Conservation (phyloP, 2,113 vertebrate species). For the Laterallus jamaicensis region DNA sequence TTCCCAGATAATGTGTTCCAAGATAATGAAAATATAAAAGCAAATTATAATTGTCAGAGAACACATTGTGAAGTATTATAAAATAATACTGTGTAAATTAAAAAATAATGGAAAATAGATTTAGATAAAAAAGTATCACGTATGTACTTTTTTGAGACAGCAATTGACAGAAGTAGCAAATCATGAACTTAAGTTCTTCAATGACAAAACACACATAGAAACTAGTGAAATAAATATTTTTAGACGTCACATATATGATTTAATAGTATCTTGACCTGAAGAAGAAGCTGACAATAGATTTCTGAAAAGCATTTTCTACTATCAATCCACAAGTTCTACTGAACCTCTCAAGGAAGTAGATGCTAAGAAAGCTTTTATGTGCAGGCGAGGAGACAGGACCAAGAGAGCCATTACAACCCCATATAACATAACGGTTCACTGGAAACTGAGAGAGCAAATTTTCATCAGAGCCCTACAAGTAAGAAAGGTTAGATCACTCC, state of each 20-base stretch:
- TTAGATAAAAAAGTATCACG: background rate
- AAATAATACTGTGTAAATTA: background rate
- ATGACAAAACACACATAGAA: background rate
- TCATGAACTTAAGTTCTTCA: background rate
- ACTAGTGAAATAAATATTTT: background rate
- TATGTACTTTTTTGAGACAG: background rate
- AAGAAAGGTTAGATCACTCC: background rate
- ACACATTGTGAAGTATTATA: background rate
- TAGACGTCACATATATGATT: background rate
- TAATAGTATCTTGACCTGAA: background rate
- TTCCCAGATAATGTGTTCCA: background rate
- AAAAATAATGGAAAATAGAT: background rate
- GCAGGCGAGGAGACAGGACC: accelerated
- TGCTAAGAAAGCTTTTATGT: background rate
- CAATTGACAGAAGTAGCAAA: background rate
- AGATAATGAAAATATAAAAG: background rate
- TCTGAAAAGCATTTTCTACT: background rate
- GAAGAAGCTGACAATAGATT: background rate
- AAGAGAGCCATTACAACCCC: background rate
- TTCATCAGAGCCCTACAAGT: background rate
- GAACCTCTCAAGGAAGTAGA: background rate
- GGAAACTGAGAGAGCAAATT: background rate
- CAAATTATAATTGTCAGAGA: background rate
- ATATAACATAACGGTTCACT: accelerated
- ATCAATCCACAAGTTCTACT: background rate